phyloP scores from a whole-genome alignment of 2,888 invertebrate species.

The Andrena praecox region DNA sequence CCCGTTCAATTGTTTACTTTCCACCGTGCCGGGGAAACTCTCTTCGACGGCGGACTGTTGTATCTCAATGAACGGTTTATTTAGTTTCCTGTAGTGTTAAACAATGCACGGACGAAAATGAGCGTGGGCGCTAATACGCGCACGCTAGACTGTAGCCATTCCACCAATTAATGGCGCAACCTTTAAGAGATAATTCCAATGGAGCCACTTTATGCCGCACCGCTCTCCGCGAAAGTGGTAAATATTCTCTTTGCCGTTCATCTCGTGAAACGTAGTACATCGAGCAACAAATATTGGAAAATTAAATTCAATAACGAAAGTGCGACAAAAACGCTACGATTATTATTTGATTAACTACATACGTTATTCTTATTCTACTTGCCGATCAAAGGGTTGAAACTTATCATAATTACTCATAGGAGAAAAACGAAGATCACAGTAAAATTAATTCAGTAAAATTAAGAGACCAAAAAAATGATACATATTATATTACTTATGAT shows the following conservation, averaged over 20 bases:
- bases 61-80: conserved; percentile 60
- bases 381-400: too few species aligned
- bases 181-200: conserved; percentile 46
- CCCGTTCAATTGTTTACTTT: conserved; percentile 48
- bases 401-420: too few species aligned
- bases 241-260: not conserved
- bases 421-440: too few species aligned
- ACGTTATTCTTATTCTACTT: too few species aligned
- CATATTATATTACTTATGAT: too few species aligned
- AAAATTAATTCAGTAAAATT: too few species aligned
- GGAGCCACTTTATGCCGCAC: conserved; percentile 18
- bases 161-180: conserved; percentile 57
- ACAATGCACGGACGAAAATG: conserved; percentile 63
- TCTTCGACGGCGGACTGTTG: conserved; percentile 44
- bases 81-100: conserved; percentile 63
- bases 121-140: conserved; percentile 61
- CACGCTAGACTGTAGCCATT: conserved; percentile 41
- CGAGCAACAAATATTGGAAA: not conserved
- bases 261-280: not conserved
- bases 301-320: too few species aligned
- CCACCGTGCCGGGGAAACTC: conserved; percentile 24
- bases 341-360: too few species aligned
- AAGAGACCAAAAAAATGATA: too few species aligned
- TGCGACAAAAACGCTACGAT: too few species aligned
- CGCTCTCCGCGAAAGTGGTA: conserved; percentile 27